Evolutionary conservation across 2,797 vertebrate genomes (phyloP).

Genomic region (Chelon auratus): DNA sequence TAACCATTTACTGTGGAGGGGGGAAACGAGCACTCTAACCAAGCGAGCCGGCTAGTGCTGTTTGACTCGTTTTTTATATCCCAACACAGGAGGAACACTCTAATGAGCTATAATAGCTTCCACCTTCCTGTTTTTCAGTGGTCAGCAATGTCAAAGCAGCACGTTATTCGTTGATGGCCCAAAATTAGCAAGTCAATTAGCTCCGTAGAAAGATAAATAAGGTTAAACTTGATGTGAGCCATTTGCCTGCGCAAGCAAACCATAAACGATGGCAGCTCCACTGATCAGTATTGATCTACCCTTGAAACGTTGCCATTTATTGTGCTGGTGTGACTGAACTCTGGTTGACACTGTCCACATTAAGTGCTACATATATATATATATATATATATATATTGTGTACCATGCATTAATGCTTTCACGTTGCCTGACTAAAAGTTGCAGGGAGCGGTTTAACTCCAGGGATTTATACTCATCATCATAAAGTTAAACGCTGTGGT

Average conservation of each 20-base stretch:
- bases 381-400: not conserved
- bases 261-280: not conserved
- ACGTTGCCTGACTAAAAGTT: constrained; percentile 14
- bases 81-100: not conserved
- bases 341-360: constrained; percentile 17
- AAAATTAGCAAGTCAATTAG: not conserved
- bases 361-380: constrained; percentile 29
- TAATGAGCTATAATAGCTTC: not conserved
- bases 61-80: not conserved
- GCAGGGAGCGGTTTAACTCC: constrained; percentile 14
- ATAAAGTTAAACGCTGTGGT: not conserved
- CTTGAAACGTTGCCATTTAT: not conserved
- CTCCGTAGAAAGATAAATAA: too few species aligned
- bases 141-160: not conserved
- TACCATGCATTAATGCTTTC: constrained; percentile 12
- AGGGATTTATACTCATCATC: constrained; percentile 9
- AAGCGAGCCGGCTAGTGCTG: not conserved
- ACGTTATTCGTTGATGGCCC: not conserved
- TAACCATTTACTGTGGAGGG: not conserved
- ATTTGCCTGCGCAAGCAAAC: not conserved
- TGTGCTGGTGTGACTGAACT: not conserved
- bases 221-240: not conserved
- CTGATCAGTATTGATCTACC: not conserved
- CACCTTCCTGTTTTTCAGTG: not conserved
- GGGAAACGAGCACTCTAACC: not conserved